Evolutionary conservation across 2,888 invertebrate species (phyloP).

Genomic region (Chrysotoxum bicinctum): DNA sequence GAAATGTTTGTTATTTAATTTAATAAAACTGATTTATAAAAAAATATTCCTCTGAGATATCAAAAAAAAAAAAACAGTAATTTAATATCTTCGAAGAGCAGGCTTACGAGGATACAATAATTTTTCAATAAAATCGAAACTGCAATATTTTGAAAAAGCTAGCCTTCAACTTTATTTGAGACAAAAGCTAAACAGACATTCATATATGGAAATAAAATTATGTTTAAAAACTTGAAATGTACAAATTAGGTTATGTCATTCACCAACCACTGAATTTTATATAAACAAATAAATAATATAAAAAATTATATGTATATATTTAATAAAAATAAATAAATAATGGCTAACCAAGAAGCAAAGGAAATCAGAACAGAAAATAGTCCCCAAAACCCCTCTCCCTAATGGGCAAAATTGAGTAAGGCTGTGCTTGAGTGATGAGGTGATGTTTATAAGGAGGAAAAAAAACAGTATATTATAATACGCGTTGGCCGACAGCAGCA

Average conservation of each 20-base stretch:
- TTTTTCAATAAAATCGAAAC: not conserved
- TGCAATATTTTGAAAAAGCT: not conserved
- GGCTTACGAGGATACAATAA: not conserved
- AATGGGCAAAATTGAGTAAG: conserved; percentile 34
- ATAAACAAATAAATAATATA: conserved; percentile 25
- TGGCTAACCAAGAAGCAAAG: conserved; percentile 72
- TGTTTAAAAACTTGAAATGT: not conserved
- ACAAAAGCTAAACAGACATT: not conserved
- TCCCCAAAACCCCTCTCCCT: conserved; percentile 46
- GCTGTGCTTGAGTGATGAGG: conserved; percentile 55
- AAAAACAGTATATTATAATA: not conserved
- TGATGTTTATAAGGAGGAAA: conserved; percentile 11
- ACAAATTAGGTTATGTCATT: not conserved
- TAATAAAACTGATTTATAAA: not conserved
- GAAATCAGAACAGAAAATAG: conserved; percentile 46
- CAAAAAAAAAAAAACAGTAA: not conserved
- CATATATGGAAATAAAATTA: not conserved
- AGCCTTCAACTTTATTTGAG: not conserved
- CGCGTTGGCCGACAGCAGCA: conserved; percentile 43
- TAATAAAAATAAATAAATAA: conserved; percentile 45
- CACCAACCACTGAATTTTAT: conserved; percentile 37
- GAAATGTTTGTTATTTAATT: not conserved
- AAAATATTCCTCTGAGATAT: not conserved
- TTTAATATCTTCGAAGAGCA: not conserved
- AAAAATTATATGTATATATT: conserved; percentile 32